Evolutionary conservation across 2,113 vertebrate genomes (phyloP).

Genomic region (Peromyscus californicus): DNA sequence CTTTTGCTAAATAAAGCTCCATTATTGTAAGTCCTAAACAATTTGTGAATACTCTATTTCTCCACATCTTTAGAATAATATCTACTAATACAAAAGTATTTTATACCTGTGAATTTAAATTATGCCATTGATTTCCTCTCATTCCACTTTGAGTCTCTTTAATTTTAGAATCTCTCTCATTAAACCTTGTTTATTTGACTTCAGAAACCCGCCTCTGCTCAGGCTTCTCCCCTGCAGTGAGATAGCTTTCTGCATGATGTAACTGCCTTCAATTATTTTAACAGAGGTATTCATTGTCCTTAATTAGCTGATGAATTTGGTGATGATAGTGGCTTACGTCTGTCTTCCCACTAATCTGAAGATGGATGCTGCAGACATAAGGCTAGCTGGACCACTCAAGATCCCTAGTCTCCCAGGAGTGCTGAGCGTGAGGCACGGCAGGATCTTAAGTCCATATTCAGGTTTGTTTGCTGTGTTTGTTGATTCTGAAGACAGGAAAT

Average conservation of each 20-base stretch:
- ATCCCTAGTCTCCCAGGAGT: not conserved
- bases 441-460: not conserved
- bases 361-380: not conserved
- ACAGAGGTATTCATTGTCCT: not conserved
- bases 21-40: not conserved
- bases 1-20: not conserved
- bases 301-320: not conserved
- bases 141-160: not conserved
- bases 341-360: not conserved
- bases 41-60: not conserved
- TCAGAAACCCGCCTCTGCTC: not conserved
- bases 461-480: not conserved
- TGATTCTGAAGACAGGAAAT: not conserved
- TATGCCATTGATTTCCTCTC: not conserved
- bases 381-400: not conserved
- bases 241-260: not conserved
- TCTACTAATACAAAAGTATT: not conserved
- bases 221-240: not conserved
- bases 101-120: not conserved
- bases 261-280: slow-evolving; percentile 16
- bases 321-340: not conserved
- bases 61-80: not conserved
- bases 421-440: not conserved
- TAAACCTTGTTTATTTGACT: not conserved
- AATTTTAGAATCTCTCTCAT: not conserved